Evolutionary conservation across 2,888 invertebrate species (phyloP).

Genomic region (Corbicula japonica): DNA sequence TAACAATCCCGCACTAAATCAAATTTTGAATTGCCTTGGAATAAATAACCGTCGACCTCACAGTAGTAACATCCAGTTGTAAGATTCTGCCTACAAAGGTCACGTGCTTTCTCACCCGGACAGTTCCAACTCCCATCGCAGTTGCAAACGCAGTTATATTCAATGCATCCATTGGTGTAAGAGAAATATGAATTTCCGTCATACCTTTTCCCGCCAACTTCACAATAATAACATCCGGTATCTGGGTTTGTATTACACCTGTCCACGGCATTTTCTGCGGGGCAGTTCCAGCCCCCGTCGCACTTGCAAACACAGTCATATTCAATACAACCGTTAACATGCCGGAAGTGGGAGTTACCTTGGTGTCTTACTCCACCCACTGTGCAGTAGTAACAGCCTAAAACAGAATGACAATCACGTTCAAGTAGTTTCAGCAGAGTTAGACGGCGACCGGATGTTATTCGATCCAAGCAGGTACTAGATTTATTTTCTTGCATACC

Average conservation of each 20-base stretch:
- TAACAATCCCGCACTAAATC: conserved; percentile 73
- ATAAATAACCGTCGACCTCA: conserved; percentile 66
- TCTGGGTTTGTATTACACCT: conserved; percentile 53
- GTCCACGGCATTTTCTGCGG: conserved; percentile 60
- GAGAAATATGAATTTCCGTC: conserved; percentile 66
- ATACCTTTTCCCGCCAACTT: conserved; percentile 47
- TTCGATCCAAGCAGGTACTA: too few species aligned
- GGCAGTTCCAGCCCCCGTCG: conserved; percentile 80
- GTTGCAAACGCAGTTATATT: conserved; percentile 72
- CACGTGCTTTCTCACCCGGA: conserved; percentile 65
- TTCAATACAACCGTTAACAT: conserved; percentile 74
- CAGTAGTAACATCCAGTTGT: conserved; percentile 73
- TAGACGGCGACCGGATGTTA: too few species aligned
- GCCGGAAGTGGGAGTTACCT: conserved; percentile 73
- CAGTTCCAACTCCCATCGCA: conserved; percentile 73
- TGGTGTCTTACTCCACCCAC: conserved; percentile 66
- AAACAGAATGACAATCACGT: neutral
- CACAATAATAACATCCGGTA: conserved; percentile 55
- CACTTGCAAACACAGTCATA: conserved; percentile 79
- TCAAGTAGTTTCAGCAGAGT: neutral
- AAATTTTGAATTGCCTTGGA: conserved; percentile 73
- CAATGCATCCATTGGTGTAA: conserved; percentile 70
- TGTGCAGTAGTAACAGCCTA: conserved; percentile 69
- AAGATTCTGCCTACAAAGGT: conserved; percentile 67
- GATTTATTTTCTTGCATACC: neutral